These are phyloP conservation scores for Pandion haliaetus DNA, from an alignment of 2,113 vertebrate species.

Conservation along the genomic window DNA sequence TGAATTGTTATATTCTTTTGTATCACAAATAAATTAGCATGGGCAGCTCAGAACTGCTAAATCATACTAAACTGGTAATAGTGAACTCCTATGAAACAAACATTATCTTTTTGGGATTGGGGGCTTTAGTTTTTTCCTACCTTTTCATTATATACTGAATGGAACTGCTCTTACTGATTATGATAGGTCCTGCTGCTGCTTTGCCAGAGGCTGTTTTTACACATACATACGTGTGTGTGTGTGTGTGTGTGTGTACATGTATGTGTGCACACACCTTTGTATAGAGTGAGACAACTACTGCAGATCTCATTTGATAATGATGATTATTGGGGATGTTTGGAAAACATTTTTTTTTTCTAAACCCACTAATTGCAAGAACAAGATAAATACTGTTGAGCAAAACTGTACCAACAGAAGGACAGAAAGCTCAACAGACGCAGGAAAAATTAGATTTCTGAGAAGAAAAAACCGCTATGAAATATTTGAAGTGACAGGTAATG, in stretches of 20 bases:
- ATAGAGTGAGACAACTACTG: background rate
- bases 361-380: background rate
- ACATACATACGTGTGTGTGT: rapidly evolving
- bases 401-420: background rate
- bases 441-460: background rate
- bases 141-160: background rate
- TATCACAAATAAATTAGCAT: background rate
- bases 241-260: rapidly evolving
- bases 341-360: background rate
- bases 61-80: background rate
- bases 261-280: background rate
- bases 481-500: background rate
- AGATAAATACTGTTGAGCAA: background rate
- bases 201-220: background rate
- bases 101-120: background rate
- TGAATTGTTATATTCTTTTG: background rate
- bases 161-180: background rate
- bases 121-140: background rate
- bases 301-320: background rate
- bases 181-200: background rate
- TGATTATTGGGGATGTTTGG: background rate
- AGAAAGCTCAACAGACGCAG: background rate
- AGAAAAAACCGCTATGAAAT: background rate
- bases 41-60: background rate
- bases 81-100: background rate